Evolutionary conservation across 2,888 invertebrate genomes (phyloP).

Genomic region (Conops quadrifasciatus): DNA sequence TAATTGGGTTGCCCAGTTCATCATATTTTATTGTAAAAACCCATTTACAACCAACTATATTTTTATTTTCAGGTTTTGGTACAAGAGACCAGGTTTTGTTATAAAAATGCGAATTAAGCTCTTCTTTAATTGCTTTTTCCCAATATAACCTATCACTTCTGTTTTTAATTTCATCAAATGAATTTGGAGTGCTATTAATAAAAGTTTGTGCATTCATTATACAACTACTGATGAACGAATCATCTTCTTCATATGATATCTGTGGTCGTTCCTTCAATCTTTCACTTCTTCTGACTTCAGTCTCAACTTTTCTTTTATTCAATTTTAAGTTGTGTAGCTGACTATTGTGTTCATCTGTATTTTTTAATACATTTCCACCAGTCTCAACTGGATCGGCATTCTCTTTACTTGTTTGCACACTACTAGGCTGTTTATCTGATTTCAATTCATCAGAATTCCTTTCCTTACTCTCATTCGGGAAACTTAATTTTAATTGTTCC

Average conservation of each 20-base stretch:
- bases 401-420: conserved; percentile 6
- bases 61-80: conserved; percentile 41
- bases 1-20: background rate
- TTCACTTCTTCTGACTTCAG: conserved; percentile 32
- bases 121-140: conserved; percentile 44
- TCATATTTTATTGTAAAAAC: background rate
- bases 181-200: conserved; percentile 26
- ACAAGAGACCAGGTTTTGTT: conserved; percentile 46
- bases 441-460: background rate
- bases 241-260: no score
- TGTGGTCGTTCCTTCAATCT: conserved; percentile 35
- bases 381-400: conserved; percentile 19
- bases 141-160: conserved; percentile 39
- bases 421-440: conserved; percentile 15
- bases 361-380: background rate
- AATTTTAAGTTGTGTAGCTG: no score
- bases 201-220: conserved; percentile 34
- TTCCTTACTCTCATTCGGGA: conserved; percentile 31
- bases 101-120: conserved; percentile 43
- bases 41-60: conserved; percentile 25
- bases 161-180: conserved; percentile 38
- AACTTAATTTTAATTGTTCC: conserved; percentile 14
- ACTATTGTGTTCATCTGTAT: no score
- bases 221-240: conserved; percentile 37
- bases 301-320: background rate